Conservation (phyloP, 2,113 vertebrate species). For the Ictalurus punctatus region DNA sequence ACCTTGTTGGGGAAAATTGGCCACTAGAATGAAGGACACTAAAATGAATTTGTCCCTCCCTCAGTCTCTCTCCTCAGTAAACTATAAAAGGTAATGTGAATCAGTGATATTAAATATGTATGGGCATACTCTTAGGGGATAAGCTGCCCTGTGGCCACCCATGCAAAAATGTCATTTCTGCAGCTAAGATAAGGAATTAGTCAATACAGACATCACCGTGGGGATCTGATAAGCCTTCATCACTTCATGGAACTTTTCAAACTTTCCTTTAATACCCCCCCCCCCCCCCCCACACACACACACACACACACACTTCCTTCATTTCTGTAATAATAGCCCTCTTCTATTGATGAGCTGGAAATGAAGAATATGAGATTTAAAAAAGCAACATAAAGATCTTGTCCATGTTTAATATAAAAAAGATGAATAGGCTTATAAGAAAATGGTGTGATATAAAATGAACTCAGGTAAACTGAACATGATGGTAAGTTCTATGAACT, state of each 20-base stretch:
- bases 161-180: constrained; percentile 53
- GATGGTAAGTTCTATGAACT: neutral
- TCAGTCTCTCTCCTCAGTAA: constrained; percentile 27
- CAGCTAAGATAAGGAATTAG: constrained; percentile 62
- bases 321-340: constrained; percentile 23
- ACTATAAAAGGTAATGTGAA: constrained; percentile 42
- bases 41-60: neutral
- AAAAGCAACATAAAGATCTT: neutral
- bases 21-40: neutral
- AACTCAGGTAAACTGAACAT: constrained; percentile 1
- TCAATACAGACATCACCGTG: constrained; percentile 52
- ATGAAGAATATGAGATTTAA: neutral
- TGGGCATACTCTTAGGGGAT: constrained; percentile 44
- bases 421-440: constrained; percentile 4
- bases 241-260: constrained; percentile 56
- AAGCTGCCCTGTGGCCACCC: constrained; percentile 45
- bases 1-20: constrained; percentile 7
- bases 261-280: constrained; percentile 50
- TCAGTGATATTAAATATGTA: constrained; percentile 45
- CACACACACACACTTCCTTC: neutral
- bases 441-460: neutral
- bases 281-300: too few species aligned
- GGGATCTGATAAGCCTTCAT: constrained; percentile 62
- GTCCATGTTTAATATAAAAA: constrained; percentile 31
- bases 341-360: constrained; percentile 45